Evolutionary conservation across 2,113 vertebrate species (phyloP).

Genomic region (Zosterops lateralis): DNA sequence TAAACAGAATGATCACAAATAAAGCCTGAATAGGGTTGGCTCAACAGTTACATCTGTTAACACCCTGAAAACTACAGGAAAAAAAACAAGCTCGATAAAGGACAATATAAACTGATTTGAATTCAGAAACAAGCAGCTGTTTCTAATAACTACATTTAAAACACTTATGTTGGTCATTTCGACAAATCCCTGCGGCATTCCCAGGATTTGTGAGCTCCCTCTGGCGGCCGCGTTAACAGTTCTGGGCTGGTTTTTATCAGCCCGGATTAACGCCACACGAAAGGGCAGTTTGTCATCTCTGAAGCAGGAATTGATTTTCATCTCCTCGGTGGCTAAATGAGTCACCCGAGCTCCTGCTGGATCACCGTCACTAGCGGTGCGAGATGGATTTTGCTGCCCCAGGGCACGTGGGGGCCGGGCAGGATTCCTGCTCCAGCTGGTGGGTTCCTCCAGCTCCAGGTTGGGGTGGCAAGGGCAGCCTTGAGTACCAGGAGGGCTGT

Average conservation of each 20-base stretch:
- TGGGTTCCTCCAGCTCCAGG: not conserved
- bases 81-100: not conserved
- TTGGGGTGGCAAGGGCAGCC: not conserved
- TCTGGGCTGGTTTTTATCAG: not conserved
- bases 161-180: accelerated
- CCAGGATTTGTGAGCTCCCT: constrained; percentile 24
- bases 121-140: not conserved
- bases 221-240: not conserved
- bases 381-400: not conserved
- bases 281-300: not conserved
- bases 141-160: not conserved
- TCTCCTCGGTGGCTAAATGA: not conserved
- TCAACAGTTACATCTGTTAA: not conserved
- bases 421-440: not conserved
- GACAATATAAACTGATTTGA: not conserved
- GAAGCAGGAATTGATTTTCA: not conserved
- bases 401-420: accelerated
- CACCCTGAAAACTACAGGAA: not conserved
- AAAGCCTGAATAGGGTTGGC: not conserved
- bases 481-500: accelerated
- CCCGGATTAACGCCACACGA: not conserved
- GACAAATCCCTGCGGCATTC: accelerated
- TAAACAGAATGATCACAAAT: not conserved
- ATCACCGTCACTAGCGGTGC: not conserved
- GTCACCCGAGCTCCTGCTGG: not conserved